Evolutionary conservation across 2,888 invertebrate species (phyloP).

Genomic region (Bugulina stolonifera): DNA sequence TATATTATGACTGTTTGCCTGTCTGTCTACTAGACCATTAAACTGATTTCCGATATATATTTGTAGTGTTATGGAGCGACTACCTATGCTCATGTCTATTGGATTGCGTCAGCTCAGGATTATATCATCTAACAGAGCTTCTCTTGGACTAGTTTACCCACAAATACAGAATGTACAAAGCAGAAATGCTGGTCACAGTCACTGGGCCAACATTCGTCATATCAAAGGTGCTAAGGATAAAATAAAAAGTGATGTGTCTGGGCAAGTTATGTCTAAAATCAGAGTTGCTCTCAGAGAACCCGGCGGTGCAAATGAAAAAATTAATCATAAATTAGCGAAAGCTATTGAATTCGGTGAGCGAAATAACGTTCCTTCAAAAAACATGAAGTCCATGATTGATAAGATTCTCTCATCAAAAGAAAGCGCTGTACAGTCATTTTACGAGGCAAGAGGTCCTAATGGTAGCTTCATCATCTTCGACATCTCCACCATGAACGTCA

Average conservation of each 20-base stretch:
- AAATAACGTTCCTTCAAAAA: conserved; percentile 3
- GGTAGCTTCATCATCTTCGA: background rate
- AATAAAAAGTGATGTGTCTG: background rate
- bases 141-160: background rate
- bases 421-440: background rate
- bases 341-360: conserved; percentile 4
- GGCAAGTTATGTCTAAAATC: background rate
- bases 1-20: no score
- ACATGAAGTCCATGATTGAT: background rate
- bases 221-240: conserved; percentile 20
- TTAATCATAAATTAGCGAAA: background rate
- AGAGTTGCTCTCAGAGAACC: background rate
- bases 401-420: background rate
- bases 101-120: background rate
- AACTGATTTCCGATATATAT: no score
- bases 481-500: background rate
- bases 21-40: no score
- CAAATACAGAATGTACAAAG: background rate
- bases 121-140: background rate
- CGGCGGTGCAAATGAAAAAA: background rate
- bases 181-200: conserved; percentile 6
- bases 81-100: background rate
- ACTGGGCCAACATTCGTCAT: conserved; percentile 22
- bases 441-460: conserved; percentile 15
- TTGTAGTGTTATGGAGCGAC: background rate